These are phyloP conservation scores for Protonibea diacanthus DNA, from an alignment of 2,797 vertebrate species.

Conservation along the genomic window DNA sequence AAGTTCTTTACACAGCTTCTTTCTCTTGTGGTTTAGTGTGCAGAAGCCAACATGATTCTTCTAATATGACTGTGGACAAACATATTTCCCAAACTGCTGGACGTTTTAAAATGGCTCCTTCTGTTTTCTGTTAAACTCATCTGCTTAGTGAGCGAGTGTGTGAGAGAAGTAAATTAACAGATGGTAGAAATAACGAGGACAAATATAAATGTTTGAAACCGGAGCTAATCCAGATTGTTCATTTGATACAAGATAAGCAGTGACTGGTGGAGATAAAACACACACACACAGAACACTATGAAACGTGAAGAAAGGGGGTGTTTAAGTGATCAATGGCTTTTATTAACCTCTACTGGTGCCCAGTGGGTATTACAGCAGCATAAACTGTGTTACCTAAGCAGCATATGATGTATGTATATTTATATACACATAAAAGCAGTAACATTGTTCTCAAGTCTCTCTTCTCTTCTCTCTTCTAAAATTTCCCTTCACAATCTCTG, in stretches of 20 bases:
- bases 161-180: neutral
- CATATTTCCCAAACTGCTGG: neutral
- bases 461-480: neutral
- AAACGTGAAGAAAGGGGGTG: constrained; percentile 25
- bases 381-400: neutral
- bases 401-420: neutral
- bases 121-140: neutral
- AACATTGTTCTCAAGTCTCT: neutral
- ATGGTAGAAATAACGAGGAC: neutral
- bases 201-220: constrained; percentile 24
- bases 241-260: constrained; percentile 48
- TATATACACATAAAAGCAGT: neutral
- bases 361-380: constrained; percentile 10
- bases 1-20: no score
- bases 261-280: neutral
- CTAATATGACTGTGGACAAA: neutral
- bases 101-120: neutral
- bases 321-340: constrained; percentile 8
- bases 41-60: neutral
- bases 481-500: neutral
- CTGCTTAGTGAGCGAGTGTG: neutral
- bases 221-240: constrained; percentile 48
- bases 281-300: constrained; percentile 5
- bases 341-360: constrained; percentile 44
- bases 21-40: no score